Evolutionary conservation across 1,140 invertebrate species (phyloP), one percentile per base, ranked within the genome.

Genomic region (Drosophila mojavensis): DNA sequence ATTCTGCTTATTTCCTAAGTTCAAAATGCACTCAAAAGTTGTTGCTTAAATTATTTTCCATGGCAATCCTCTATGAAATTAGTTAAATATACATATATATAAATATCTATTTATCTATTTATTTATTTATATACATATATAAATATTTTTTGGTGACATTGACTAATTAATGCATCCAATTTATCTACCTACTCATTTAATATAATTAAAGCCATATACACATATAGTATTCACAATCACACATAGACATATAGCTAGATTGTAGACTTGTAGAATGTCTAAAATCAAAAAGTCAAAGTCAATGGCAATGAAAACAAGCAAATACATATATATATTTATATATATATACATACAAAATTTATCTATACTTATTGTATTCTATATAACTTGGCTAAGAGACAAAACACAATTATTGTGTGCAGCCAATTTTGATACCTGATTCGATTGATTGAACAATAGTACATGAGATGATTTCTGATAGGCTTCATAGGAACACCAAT

Each of bases 221-320:
- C n/a, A 47, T 9, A 11, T 26, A 50, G 20, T 9, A 11, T 26
- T 26, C 20, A 55, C 36, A 26, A 0, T 17, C 56, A 53, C 13
- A 54, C 36, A 67, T 30, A 43, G 45, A 20, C 48, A 24, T 59
- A 47, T 59, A 54, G 4, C 48, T 60, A 47, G 55, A 54, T 39
- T 64, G 53, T 43, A 45, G 41, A 59, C 15, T 43, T 36, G 28
- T 28, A 48, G 43, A 48, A 50, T 48, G 20, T 17, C 47, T 53
- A 53, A 39, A 51, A 63, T 33, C 43, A 55, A 56, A 63, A 63
- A 41, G 24, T 70, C 55, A 73, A 73, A 68, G 70, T 68, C 56
- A 73, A 68, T 73, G 55, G 24, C 41, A 56, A 43, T 64, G 45
- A 28, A 51, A 59, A 50, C 20, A 50, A 26, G 17, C 43, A 47